phyloP scores from a whole-genome alignment of 2,888 invertebrate species.

The Meiosimyza platycephala region DNA sequence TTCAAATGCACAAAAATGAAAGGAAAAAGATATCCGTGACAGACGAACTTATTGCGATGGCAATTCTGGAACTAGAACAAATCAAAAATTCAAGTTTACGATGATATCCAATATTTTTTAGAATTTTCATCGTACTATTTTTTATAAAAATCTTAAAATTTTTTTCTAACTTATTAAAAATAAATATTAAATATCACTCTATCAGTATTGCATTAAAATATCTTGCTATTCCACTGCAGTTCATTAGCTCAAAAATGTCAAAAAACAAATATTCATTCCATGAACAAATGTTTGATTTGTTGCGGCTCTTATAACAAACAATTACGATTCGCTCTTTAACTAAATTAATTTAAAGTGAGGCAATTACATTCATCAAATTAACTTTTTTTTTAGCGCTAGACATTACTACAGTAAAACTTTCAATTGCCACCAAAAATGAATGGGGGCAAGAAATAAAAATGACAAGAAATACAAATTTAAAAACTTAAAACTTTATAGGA shows the following conservation, averaged over 20 bases:
- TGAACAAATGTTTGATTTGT: background rate
- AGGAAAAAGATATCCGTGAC: background rate
- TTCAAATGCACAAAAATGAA: background rate
- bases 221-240: too few species aligned
- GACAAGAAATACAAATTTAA: constrained; percentile 3
- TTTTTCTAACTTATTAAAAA: too few species aligned
- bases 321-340: constrained; percentile 17
- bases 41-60: too few species aligned
- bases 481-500: constrained; percentile 31
- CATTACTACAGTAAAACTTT: constrained; percentile 4
- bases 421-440: constrained; percentile 14
- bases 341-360: constrained; percentile 37
- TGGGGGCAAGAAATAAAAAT: background rate
- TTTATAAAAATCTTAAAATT: too few species aligned
- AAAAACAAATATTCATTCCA: background rate
- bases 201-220: too few species aligned
- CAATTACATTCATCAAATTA: constrained; percentile 32
- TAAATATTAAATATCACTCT: too few species aligned
- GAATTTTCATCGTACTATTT: too few species aligned
- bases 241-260: background rate
- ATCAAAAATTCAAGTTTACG: too few species aligned
- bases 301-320: constrained; percentile 3
- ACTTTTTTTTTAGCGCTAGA: background rate
- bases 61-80: too few species aligned
- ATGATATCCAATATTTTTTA: too few species aligned